These are phyloP conservation scores for Ischnus inquisitorius DNA, from an alignment of 2,888 invertebrate species.

Conservation along the genomic window DNA sequence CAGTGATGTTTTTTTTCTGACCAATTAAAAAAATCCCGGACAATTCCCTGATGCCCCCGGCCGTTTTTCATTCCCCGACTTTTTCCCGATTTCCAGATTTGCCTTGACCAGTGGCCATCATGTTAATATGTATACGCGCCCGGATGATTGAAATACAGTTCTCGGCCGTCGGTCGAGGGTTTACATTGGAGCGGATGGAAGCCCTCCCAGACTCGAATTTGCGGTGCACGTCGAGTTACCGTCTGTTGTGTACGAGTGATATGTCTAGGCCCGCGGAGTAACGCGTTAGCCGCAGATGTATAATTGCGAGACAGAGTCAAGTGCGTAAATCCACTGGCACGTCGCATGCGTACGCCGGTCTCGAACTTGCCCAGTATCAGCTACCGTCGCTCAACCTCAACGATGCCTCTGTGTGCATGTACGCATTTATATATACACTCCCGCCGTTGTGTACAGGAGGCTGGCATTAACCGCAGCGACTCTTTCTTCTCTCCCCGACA, in stretches of 20 bases:
- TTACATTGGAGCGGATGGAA: too few relatives aligned
- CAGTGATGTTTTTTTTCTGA: too few relatives aligned
- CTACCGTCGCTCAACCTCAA: neutral
- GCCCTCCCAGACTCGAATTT: slow-evolving; percentile 35
- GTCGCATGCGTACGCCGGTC: neutral
- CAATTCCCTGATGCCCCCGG: too few relatives aligned
- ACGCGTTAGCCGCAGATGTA: slow-evolving; percentile 28
- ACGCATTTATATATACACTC: too few relatives aligned
- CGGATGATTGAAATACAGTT: neutral
- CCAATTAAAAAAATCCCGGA: too few relatives aligned
- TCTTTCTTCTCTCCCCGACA: slow-evolving; percentile 22
- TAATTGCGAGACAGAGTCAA: slow-evolving; percentile 59
- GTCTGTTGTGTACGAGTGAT: too few relatives aligned
- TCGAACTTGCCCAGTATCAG: neutral
- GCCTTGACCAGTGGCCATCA: too few relatives aligned
- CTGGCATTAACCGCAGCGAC: slow-evolving; percentile 26
- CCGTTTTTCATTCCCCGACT: too few relatives aligned
- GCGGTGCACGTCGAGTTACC: neutral
- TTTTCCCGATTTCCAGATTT: too few relatives aligned
- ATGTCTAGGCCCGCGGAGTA: neutral
- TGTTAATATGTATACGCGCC: neutral
- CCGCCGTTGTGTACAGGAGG: neutral
- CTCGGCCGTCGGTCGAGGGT: neutral
- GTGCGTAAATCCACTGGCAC: slow-evolving; percentile 59
- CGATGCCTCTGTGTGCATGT: neutral